Conservation (phyloP, 1,140 invertebrate genomes). For the Acromyrmex charruanus region DNA sequence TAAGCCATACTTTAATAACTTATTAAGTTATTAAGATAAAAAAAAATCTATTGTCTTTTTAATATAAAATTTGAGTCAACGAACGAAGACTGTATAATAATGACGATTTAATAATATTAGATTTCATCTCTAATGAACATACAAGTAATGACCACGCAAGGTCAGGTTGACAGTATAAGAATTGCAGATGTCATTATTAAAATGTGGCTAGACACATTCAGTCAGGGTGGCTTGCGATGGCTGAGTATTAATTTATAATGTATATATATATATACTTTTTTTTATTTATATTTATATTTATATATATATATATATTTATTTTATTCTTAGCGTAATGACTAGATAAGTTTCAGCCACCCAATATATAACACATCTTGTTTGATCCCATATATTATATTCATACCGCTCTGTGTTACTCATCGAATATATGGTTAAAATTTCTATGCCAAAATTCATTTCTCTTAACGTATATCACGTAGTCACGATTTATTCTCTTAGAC, state of each 20-base stretch:
- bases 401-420: constrained; percentile 75
- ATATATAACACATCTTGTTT: constrained; percentile 82
- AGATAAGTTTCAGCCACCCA: constrained; percentile 83
- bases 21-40: constrained; percentile 18
- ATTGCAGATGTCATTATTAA: constrained; percentile 74
- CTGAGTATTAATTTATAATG: constrained; percentile 77
- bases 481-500: constrained; percentile 28
- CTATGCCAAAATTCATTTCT: constrained; percentile 83
- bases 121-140: constrained; percentile 32
- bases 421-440: constrained; percentile 82
- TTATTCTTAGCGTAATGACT: constrained; percentile 84
- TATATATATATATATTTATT: constrained; percentile 65
- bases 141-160: constrained; percentile 66
- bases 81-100: constrained; percentile 27
- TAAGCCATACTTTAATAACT: constrained; percentile 52
- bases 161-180: constrained; percentile 59
- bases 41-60: constrained; percentile 7
- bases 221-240: constrained; percentile 79
- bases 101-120: constrained; percentile 25
- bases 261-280: constrained; percentile 32
- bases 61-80: background rate
- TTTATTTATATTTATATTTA: constrained; percentile 48
- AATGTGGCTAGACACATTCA: constrained; percentile 79
- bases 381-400: constrained; percentile 83
- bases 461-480: constrained; percentile 56